Percentiles rank a stretch among this genome's conserved stretches.
Evolutionary conservation across 2,888 invertebrate genomes (phyloP).

Genomic region (Acanthosepion esculentum): DNA sequence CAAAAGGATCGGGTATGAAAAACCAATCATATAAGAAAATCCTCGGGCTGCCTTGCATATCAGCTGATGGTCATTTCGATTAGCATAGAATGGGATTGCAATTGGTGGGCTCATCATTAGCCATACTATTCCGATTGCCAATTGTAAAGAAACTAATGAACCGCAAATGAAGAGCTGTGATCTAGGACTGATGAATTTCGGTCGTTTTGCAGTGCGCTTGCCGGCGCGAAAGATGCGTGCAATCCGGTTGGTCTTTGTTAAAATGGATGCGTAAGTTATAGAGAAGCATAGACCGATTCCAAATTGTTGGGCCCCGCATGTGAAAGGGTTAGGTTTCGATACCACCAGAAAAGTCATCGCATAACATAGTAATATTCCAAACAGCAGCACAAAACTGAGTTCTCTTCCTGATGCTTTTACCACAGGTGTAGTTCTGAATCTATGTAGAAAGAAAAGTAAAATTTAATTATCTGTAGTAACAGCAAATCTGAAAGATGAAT

Average conservation of each 20-base stretch:
- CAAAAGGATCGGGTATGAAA: slow-evolving; percentile 92
- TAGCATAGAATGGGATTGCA: slow-evolving; percentile 92
- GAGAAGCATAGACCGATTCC: slow-evolving; percentile 75
- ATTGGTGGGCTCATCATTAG: slow-evolving; percentile 91
- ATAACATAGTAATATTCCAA: slow-evolving; percentile 73
- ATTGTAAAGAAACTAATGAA: slow-evolving; percentile 72
- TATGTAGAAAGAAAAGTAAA: not conserved
- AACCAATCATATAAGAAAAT: slow-evolving; percentile 75
- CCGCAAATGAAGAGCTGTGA: slow-evolving; percentile 76
- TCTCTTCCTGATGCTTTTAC: slow-evolving; percentile 76
- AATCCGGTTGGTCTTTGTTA: slow-evolving; percentile 76
- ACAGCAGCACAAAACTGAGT: slow-evolving; percentile 75
- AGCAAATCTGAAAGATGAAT: not conserved
- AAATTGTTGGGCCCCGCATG: slow-evolving; percentile 75
- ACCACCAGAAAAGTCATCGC: slow-evolving; percentile 75
- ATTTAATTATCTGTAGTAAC: not conserved
- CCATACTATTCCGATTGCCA: slow-evolving; percentile 91
- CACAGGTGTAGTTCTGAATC: slow-evolving; percentile 74
- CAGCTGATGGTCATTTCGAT: slow-evolving; percentile 91
- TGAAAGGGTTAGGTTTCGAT: slow-evolving; percentile 71
- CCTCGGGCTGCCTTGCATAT: slow-evolving; percentile 84
- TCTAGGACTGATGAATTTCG: slow-evolving; percentile 76
- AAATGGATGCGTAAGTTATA: slow-evolving; percentile 75
- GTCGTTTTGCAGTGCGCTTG: slow-evolving; percentile 74
- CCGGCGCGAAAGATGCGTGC: slow-evolving; percentile 75